These are phyloP conservation scores for Nyctereutes procyonoides DNA, from an alignment of 2,113 vertebrate genomes.

Conservation along the genomic window DNA sequence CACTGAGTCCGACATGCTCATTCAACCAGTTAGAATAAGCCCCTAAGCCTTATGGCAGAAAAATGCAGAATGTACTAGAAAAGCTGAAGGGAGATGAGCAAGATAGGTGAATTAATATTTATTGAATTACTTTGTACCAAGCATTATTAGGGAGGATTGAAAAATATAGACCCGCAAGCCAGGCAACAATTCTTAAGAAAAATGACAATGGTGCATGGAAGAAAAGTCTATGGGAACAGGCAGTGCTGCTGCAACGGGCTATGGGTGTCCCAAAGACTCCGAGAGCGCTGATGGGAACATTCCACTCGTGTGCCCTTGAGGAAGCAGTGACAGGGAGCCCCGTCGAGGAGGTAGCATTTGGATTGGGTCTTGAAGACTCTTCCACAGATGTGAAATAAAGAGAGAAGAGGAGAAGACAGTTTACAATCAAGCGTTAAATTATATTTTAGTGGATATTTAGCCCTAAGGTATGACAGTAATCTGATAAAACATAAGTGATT, in stretches of 20 bases:
- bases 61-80: not conserved
- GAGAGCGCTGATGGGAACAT: not conserved
- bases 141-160: not conserved
- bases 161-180: not conserved
- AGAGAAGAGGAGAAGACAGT: not conserved
- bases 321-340: not conserved
- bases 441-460: slow-evolving; percentile 38
- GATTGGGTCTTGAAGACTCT: not conserved
- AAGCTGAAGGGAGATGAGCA: not conserved
- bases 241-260: fast-evolving
- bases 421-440: not conserved
- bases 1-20: not conserved
- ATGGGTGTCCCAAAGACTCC: not conserved
- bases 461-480: slow-evolving; percentile 21
- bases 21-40: not conserved
- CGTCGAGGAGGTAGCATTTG: not conserved
- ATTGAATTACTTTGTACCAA: not conserved
- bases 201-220: not conserved
- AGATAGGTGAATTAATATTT: slow-evolving; percentile 23
- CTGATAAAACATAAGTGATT: slow-evolving; percentile 28
- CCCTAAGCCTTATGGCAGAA: not conserved
- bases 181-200: slow-evolving; percentile 30
- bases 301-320: not conserved
- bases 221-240: not conserved
- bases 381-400: not conserved